Percentiles rank a stretch among this genome's conserved stretches.
phyloP scores from a whole-genome alignment of 1,140 invertebrate genomes.

The Triops cancriformis region DNA sequence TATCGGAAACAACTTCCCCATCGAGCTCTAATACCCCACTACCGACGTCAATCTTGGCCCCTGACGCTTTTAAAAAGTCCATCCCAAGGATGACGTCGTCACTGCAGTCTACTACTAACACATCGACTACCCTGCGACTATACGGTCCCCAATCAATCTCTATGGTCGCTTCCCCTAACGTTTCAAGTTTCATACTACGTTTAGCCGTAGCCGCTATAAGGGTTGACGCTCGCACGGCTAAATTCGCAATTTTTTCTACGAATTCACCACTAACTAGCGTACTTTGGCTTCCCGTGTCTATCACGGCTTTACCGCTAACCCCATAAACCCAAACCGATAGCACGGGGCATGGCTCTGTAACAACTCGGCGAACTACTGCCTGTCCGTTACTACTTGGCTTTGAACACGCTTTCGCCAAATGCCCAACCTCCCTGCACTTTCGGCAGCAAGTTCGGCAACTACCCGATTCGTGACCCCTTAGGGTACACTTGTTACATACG shows the following conservation, averaged over 20 bases:
- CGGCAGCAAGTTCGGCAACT: not conserved
- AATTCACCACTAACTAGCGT: not conserved
- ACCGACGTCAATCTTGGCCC: not conserved
- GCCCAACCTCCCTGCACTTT: not conserved
- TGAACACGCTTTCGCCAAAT: too few species aligned
- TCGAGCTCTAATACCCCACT: not conserved
- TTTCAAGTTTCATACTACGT: not conserved
- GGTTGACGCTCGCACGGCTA: not conserved
- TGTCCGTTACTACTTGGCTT: not conserved
- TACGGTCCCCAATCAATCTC: not conserved
- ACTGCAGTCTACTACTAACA: not conserved
- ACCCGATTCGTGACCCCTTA: not conserved
- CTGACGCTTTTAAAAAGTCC: not conserved
- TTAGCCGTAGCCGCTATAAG: not conserved
- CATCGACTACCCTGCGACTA: not conserved
- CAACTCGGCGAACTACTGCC: not conserved
- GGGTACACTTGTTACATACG: not conserved
- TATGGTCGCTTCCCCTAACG: not conserved
- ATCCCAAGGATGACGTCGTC: not conserved
- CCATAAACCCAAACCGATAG: not conserved
- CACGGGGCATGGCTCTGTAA: not conserved
- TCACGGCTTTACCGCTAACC: not conserved
- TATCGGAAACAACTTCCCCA: not conserved
- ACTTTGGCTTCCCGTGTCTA: not conserved
- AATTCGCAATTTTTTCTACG: not conserved